Base-by-base conservation (phyloP, 2,113 vertebrate species). In the Equus quagga region DNA sequence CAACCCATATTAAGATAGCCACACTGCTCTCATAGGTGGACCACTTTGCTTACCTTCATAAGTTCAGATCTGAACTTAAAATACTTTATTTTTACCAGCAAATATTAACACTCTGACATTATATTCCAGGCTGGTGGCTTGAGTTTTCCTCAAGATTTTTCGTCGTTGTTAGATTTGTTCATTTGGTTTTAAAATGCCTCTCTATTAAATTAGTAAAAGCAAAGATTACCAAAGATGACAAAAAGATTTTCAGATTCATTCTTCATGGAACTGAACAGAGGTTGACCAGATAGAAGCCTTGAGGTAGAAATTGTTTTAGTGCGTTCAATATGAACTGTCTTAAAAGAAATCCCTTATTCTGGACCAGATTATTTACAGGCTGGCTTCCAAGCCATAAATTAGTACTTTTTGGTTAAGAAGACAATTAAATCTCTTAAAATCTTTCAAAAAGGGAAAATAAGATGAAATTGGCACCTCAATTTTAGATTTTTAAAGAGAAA, bases 211-310 rank as follows among this genome's bases (percentile, higher is more conserved):
- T n/a, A 91, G 31, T 84, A 54, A 93, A 51, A 62, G 26, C 44
- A 62, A 58, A 85, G 73, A 76, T 62, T 33, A 44, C 14, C 93
- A 64, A 81, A 78, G 24, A 81, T 49, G 31, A 44, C n/a, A 67
- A 78, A 80, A 92, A 44, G 19, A 69, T 96, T 86, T 96, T 64
- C 60, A 76, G 80, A 84, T 70, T 78, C 60, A 36, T 69, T 89
- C 28, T 56, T 79, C 4, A 4, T 54, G 51, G 51, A 13, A 54
- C 51, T 14, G 13, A 54, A 54, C 31, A 67, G 89, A 97, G 84
- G 46, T 9, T 78, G 62, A 87, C 36, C 54, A 93, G 84, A 92
- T 31, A 67, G 54, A 87, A 81, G 19, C 24, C n/a, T 76, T 44
- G 36, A 51, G 8, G 15, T 65, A 36, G 73, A 72, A 60, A 51